Conservation (phyloP, 2,113 vertebrate species). For the Rhinolophus ferrumequinum region DNA sequence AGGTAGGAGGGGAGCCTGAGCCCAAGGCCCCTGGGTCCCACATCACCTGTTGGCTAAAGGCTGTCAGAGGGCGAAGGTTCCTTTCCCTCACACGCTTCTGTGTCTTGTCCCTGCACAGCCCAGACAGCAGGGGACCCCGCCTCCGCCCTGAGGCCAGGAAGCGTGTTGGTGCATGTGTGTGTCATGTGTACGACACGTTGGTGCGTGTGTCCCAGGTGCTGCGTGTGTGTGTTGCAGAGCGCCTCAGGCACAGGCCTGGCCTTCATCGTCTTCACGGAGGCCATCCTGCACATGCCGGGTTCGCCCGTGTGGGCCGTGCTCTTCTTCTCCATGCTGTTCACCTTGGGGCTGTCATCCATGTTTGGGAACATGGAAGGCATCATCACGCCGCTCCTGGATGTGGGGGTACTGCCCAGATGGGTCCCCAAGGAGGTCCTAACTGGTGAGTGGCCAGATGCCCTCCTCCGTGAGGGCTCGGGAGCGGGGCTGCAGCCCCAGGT, state of each 20-base stretch:
- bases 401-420: conserved; percentile 84
- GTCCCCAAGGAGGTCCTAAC: conserved; percentile 89
- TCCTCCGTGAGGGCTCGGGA: fast-evolving
- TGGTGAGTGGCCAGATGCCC: conserved; percentile 83
- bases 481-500: fast-evolving
- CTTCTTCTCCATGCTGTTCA: conserved; percentile 96
- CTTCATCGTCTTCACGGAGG: too few relatives aligned
- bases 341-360: conserved; percentile 95
- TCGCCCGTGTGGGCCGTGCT: conserved; percentile 92
- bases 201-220: neutral
- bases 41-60: fast-evolving
- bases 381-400: conserved; percentile 89
- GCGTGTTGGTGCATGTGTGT: too few relatives aligned
- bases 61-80: fast-evolving
- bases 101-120: fast-evolving
- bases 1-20: neutral
- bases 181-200: neutral
- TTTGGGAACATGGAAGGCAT: conserved; percentile 94
- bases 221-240: fast-evolving
- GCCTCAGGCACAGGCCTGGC: conserved; percentile 93
- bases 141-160: neutral
- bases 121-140: fast-evolving
- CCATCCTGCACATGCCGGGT: conserved; percentile 90
- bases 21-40: fast-evolving
- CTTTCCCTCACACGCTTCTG: fast-evolving